Evolutionary conservation across 2,888 invertebrate genomes (phyloP).

Genomic region (Acrobasis consociella): DNA sequence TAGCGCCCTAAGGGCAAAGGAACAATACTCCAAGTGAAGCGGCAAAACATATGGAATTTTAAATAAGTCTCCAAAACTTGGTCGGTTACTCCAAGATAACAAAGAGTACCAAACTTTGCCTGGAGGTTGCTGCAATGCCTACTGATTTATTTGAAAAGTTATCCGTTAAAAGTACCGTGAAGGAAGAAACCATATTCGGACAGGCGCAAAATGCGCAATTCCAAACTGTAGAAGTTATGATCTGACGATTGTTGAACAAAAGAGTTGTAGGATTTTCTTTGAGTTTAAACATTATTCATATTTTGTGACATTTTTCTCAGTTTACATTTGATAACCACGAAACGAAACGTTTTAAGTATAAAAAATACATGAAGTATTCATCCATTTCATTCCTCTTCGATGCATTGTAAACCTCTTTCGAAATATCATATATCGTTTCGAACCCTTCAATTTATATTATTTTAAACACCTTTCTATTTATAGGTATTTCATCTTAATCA

Average conservation of each 20-base stretch:
- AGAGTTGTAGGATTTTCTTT: not conserved
- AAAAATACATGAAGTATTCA: too few relatives aligned
- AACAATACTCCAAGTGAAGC: constrained; percentile 8
- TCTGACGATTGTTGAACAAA: constrained; percentile 29
- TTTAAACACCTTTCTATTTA: too few relatives aligned
- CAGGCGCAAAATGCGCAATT: constrained; percentile 49
- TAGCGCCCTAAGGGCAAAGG: not conserved
- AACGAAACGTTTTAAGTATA: too few relatives aligned
- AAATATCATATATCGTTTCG: too few relatives aligned
- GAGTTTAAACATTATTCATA: not conserved
- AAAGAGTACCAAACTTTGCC: constrained; percentile 54
- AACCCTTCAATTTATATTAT: too few relatives aligned
- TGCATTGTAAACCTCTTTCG: too few relatives aligned
- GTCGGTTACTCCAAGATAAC: constrained; percentile 58
- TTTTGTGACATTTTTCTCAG: too few relatives aligned
- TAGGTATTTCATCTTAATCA: too few relatives aligned
- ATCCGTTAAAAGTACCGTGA: constrained; percentile 55
- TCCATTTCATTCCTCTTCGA: too few relatives aligned
- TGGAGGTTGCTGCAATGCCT: constrained; percentile 56
- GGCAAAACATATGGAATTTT: constrained; percentile 57
- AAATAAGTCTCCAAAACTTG: constrained; percentile 62
- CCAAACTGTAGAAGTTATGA: constrained; percentile 24
- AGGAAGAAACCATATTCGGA: constrained; percentile 57
- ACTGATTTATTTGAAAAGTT: constrained; percentile 77
- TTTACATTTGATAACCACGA: too few relatives aligned